These are phyloP conservation scores for Zygothrica quintamaculata DNA, from an alignment of 2,888 invertebrate species.

Conservation along the genomic window DNA sequence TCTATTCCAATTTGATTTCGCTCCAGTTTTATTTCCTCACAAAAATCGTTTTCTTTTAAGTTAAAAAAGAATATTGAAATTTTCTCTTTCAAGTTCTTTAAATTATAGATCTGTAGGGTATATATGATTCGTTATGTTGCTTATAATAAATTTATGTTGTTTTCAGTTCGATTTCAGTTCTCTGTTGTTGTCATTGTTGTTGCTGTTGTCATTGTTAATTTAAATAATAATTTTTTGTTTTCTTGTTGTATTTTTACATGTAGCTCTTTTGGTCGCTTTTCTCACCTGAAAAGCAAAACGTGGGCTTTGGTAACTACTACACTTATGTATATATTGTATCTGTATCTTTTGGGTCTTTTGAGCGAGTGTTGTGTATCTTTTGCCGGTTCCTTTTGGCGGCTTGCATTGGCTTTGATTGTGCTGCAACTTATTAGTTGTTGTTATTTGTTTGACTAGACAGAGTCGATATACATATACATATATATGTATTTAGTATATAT, in stretches of 20 bases:
- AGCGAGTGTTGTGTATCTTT: conserved; percentile 8
- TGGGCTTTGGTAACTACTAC: conserved; percentile 27
- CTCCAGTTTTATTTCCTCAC: not conserved
- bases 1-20: too few species aligned
- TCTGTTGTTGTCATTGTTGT: conserved; percentile 22
- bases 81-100: not conserved
- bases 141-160: not conserved
- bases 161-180: conserved; percentile 29
- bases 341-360: conserved; percentile 26
- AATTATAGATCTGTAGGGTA: conserved; percentile 37
- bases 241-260: too few species aligned
- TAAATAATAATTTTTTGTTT: conserved; percentile 72
- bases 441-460: conserved; percentile 82
- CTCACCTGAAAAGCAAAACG: conserved; percentile 39
- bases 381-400: conserved; percentile 72
- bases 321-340: conserved; percentile 3
- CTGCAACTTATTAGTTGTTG: conserved; percentile 81
- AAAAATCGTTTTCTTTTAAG: not conserved
- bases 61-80: too few species aligned
- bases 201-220: conserved; percentile 53
- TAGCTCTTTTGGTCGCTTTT: conserved; percentile 39
- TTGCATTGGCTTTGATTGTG: conserved; percentile 68
- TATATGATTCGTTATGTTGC: conserved; percentile 1
- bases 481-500: too few species aligned
- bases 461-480: too few species aligned